Base-by-base conservation (phyloP, 2,113 vertebrate genomes). In the Daphoenositta chrysoptera region DNA sequence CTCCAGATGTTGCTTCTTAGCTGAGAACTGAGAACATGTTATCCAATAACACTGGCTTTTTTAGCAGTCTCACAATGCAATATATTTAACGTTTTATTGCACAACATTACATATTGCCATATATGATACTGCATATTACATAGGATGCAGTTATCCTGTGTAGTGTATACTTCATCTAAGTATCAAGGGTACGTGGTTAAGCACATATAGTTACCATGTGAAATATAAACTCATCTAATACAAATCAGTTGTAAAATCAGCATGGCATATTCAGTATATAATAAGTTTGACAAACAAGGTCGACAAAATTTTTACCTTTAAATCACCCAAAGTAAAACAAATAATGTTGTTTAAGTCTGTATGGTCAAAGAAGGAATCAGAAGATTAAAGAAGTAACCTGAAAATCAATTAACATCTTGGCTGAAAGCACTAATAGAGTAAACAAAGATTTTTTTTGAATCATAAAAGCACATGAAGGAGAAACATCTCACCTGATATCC, bases 341-440 rank as follows among this genome's bases (percentile, higher is more conserved):
- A 87, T 44, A 42, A 27, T 73, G 45, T 50, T 92, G 20, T 86
- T 83, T 63, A 77, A n/a, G 16, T 79, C 50, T 76, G 18, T 83
- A n/a, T 6, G 76, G 56, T 60, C 87, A 68, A 54, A 71, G 45
- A 56, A 76, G 35, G 53, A 39, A 88, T 78, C 54, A 53, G 81
- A 88, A 93, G 97, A 80, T 61, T 2, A 95, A 72, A 51, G 15
- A 39, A 83, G 6, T 72, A 89, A 80, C 16, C 22, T 66, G 35
- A 80, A 75, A 91, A 87, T 69, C 80, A 82, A 56, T 96, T 93
- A 93, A 16, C 40, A 27, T 96, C 39, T 83, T 90, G 61, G 16
- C 77, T 93, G 64, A 78, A 89, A 84, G 44, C 75, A 58, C 45
- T 89, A 64, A 68, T 53, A 13, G 73, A 87, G 40, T 58, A 69